Conservation (phyloP, 2,113 vertebrate species). For the Aspidoscelis tigris region DNA sequence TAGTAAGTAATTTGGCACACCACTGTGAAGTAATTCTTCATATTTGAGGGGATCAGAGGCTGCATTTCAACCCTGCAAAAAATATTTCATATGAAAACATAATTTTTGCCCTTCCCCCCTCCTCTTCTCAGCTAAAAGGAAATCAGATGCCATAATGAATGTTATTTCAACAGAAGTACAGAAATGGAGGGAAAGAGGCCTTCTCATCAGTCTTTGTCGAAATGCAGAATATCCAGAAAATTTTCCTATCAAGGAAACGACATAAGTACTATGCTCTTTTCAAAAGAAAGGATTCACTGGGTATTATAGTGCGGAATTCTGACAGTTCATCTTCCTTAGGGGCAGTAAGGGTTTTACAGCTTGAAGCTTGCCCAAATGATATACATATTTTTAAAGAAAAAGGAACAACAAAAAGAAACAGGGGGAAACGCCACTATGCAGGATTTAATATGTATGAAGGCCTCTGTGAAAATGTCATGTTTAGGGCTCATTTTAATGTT, state of each 20-base stretch:
- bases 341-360: conserved; percentile 56
- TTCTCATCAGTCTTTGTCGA: conserved; percentile 59
- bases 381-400: conserved; percentile 39
- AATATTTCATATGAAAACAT: conserved; percentile 62
- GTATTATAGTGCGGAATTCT: conserved; percentile 51
- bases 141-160: conserved; percentile 56
- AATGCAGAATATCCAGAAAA: conserved; percentile 56
- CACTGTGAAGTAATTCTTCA: conserved; percentile 61
- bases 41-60: conserved; percentile 36
- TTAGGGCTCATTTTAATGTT: conserved; percentile 67
- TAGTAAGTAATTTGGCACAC: conserved; percentile 63
- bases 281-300: conserved; percentile 46
- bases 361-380: conserved; percentile 62
- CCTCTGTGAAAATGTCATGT: conserved; percentile 58
- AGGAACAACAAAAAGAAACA: neutral
- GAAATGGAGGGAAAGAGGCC: conserved; percentile 38
- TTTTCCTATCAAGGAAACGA: conserved; percentile 63
- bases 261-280: conserved; percentile 54
- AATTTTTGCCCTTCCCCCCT: conserved; percentile 26
- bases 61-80: conserved; percentile 57
- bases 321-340: conserved; percentile 64
- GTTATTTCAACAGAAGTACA: conserved; percentile 56
- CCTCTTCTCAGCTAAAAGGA: conserved; percentile 47
- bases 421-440: neutral
- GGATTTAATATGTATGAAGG: neutral